Percentiles rank a stretch among this genome's conserved stretches.
These are phyloP conservation scores for Pemphredon lugubris DNA, from an alignment of 2,888 invertebrate genomes.

Conservation along the genomic window DNA sequence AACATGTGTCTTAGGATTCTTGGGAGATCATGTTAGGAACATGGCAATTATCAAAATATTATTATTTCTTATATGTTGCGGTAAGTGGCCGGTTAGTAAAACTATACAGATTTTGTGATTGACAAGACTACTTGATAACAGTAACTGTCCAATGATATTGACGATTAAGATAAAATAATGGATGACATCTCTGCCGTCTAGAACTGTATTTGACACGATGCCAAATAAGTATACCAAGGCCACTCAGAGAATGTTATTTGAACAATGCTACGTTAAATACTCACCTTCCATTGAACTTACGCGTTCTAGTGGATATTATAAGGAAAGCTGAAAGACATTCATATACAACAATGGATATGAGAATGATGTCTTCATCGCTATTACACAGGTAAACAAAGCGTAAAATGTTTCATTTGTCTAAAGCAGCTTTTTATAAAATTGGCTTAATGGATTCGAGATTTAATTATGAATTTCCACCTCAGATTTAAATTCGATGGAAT, in stretches of 20 bases:
- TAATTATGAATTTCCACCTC: too few species aligned
- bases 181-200: too few species aligned
- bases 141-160: too few species aligned
- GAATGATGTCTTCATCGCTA: slow-evolving; percentile 83
- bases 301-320: slow-evolving; percentile 84
- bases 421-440: not conserved
- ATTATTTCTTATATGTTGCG: slow-evolving; percentile 35
- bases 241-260: slow-evolving; percentile 84
- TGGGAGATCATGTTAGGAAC: slow-evolving; percentile 22
- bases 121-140: too few species aligned
- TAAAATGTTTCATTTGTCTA: not conserved
- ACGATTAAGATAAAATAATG: too few species aligned
- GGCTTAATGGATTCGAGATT: too few species aligned
- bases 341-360: slow-evolving; percentile 82
- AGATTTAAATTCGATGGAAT: slow-evolving; percentile 75
- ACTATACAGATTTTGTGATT: too few species aligned
- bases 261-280: slow-evolving; percentile 80
- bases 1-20: slow-evolving; percentile 11
- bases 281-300: slow-evolving; percentile 83
- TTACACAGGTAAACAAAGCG: slow-evolving; percentile 74
- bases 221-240: slow-evolving; percentile 82
- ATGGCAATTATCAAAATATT: slow-evolving; percentile 41
- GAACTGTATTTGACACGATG: slow-evolving; percentile 47
- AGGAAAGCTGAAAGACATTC: slow-evolving; percentile 84
- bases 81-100: too few species aligned